Evolutionary conservation across 2,113 vertebrate genomes (phyloP).

Genomic region (Aspidoscelis tigris): DNA sequence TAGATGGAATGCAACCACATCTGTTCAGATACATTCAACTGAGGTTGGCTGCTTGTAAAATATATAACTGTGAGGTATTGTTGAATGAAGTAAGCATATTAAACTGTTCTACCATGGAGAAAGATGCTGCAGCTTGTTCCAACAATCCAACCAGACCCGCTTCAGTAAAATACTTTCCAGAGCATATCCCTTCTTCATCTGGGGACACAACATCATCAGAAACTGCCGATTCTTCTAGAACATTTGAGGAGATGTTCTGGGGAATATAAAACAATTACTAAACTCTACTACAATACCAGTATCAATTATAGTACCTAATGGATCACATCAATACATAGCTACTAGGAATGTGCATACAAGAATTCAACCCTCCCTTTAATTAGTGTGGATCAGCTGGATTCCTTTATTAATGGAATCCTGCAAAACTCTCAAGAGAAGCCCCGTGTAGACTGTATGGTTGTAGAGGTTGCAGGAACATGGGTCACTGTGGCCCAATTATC

Average conservation of each 20-base stretch:
- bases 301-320: neutral
- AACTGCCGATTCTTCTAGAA: constrained; percentile 97
- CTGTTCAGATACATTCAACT: neutral
- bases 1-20: neutral
- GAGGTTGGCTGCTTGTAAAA: neutral
- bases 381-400: too few species aligned
- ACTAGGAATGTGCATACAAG: too few species aligned
- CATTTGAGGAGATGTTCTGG: constrained; percentile 97
- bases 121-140: constrained; percentile 95
- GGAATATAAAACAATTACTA: constrained; percentile 14
- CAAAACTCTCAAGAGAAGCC: too few species aligned
- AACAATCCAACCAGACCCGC: constrained; percentile 95
- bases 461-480: too few species aligned
- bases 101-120: constrained; percentile 90
- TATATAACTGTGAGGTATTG: neutral
- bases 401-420: too few species aligned
- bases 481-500: too few species aligned
- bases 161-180: constrained; percentile 98
- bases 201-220: constrained; percentile 98
- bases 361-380: too few species aligned
- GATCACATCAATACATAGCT: too few species aligned
- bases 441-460: too few species aligned
- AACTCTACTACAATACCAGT: constrained; percentile 9
- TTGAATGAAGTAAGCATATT: constrained; percentile 38
- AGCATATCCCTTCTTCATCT: constrained; percentile 98